These are phyloP conservation scores for Gobio occitaniae DNA, from an alignment of 2,797 vertebrate species.

Conservation along the genomic window DNA sequence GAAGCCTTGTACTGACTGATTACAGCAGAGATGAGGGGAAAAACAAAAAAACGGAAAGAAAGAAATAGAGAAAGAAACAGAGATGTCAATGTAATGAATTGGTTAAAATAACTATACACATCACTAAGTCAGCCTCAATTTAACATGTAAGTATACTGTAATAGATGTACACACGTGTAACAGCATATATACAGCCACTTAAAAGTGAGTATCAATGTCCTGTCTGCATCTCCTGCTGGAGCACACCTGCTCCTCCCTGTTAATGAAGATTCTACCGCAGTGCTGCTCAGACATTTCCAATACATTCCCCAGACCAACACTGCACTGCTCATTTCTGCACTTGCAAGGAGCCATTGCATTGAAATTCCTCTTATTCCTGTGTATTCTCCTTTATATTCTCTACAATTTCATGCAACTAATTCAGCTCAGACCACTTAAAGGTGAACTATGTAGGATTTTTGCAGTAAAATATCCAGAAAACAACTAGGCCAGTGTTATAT, in stretches of 20 bases:
- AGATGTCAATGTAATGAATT: neutral
- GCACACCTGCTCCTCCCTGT: constrained; percentile 34
- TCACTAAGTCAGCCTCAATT: neutral
- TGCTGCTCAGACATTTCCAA: constrained; percentile 20
- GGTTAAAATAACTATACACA: constrained; percentile 2
- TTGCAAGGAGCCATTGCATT: constrained; percentile 6
- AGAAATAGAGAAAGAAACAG: constrained; percentile 9
- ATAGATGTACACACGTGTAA: neutral
- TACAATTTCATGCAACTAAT: neutral
- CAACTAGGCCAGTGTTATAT: too few relatives aligned
- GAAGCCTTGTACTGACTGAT: constrained; percentile 55
- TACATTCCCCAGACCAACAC: constrained; percentile 8
- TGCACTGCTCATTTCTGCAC: neutral
- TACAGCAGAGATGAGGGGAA: constrained; percentile 64
- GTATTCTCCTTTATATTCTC: neutral
- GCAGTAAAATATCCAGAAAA: too few relatives aligned
- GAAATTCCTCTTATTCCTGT: neutral
- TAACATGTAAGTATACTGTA: neutral
- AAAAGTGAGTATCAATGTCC: constrained; percentile 22
- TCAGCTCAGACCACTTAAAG: neutral
- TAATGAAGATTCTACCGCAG: constrained; percentile 45
- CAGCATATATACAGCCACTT: neutral
- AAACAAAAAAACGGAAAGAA: constrained; percentile 47
- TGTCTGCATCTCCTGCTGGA: constrained; percentile 38
- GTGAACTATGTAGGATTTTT: too few relatives aligned